These are phyloP conservation scores for Hesperia comma DNA, from an alignment of 2,888 invertebrate species.

Conservation along the genomic window DNA sequence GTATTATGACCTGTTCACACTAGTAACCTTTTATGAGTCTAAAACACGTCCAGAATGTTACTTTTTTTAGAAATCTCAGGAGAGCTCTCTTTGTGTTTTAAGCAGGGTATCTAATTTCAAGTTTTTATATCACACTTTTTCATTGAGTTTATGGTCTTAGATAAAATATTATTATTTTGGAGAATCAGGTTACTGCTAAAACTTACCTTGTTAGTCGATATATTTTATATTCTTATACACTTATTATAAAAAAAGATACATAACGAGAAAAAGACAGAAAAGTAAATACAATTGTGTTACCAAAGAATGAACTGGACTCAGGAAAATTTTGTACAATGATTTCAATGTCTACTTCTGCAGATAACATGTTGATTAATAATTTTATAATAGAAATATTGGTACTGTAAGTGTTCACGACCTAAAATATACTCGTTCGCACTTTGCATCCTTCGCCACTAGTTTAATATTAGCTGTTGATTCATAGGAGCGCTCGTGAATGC, in stretches of 20 bases:
- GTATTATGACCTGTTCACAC: slow-evolving; percentile 11
- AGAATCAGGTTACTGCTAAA: no score
- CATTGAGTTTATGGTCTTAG: no score
- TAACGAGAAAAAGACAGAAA: background rate
- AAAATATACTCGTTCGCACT: slow-evolving; percentile 61
- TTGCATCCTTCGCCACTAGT: slow-evolving; percentile 61
- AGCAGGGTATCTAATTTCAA: no score
- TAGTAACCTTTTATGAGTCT: background rate
- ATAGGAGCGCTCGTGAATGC: slow-evolving; percentile 58
- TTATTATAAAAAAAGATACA: background rate
- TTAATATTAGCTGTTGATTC: slow-evolving; percentile 76
- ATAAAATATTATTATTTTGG: no score
- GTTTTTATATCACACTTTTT: no score
- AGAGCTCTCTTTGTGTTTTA: no score
- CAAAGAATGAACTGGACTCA: slow-evolving; percentile 49
- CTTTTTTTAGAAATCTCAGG: slow-evolving; percentile 1
- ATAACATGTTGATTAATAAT: slow-evolving; percentile 48
- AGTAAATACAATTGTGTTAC: slow-evolving; percentile 47
- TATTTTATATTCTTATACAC: background rate
- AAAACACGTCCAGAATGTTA: background rate
- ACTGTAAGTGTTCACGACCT: slow-evolving; percentile 47
- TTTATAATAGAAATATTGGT: slow-evolving; percentile 36
- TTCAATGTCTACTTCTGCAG: slow-evolving; percentile 60
- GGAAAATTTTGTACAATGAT: slow-evolving; percentile 55
- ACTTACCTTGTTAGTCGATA: background rate